Base-by-base conservation (phyloP, 2,113 vertebrate species). In the Synodontis membranacea region DNA sequence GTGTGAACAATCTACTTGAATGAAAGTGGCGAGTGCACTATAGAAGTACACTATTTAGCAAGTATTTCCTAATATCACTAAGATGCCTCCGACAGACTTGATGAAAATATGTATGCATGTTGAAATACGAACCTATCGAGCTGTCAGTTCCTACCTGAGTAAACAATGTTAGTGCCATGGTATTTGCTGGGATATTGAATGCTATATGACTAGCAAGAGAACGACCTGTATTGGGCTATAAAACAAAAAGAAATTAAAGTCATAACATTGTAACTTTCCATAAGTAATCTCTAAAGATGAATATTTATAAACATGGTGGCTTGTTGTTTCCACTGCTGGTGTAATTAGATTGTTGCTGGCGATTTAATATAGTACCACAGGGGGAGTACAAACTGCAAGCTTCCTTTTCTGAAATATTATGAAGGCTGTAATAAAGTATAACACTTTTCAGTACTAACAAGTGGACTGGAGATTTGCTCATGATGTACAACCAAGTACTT, bases 341-440 rank as follows among this genome's bases (percentile, higher is more conserved):
- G 52, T 72, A 84, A 84, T 84, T 84, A 72, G 46, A 72, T 72
- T 54, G 19, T 11, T 52, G 66, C 64, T 54, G 64, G 19, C 12
- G 50, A 84, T 54, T 84, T 84, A 72, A 84, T 84, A 70, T n/a
- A 84, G 46, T 52, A 58, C 44, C 62, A 68, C 62, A 21, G 42
- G 39, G 46, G 14, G 44, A 66, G 44, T 6, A 34, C 56, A 66
- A 64, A 54, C 12, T 21, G 14, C 44, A 31, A 50, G n/a, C 48
- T 52, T 44, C 31, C 7, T 23, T 79, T 54, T 37, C 31, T 79
- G 50, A 79, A 79, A 37, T 79, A 79, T 23, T 79, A 79, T 54
- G 19, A 79, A 79, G 31, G n/a, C 9, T 78, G 48, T 78, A 54
- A 79, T 79, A 54, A 79, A 79, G 31, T 79, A 37, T 21, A 79